Evolutionary conservation across 2,888 invertebrate genomes (phyloP), one percentile per base, ranked within the genome.

Genomic region (Caenorhabditis macrosperma): DNA sequence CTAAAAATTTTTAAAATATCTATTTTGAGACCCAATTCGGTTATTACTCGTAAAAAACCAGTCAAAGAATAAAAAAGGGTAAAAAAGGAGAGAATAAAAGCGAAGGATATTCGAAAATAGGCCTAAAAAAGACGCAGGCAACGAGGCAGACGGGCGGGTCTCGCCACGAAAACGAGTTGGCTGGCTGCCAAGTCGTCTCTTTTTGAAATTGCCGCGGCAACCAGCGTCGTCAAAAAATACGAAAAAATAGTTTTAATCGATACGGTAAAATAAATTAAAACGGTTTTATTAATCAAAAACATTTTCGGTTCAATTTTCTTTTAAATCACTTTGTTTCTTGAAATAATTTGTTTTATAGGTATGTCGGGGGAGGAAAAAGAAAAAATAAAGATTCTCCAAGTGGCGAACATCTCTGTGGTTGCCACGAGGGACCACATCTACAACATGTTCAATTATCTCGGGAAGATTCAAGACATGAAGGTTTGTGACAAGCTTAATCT

Each of bases 351-450:
- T 7, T n/a, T 20, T 38, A 50, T 35, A 35, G 76, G 46, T 15
- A 84, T 82, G 84, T 76, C 69, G 17, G 77, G 67, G 50, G 84
- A 81, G 26, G 81, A 84, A 30, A 81, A 81, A 59, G 67, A 69
- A 30, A 82, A 80, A 46, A 63, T 79, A n/a, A 77, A 68, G 52
- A 86, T 90, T 66, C 85, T 90, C 24, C 90, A 90, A 55, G 87
- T 90, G 41, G 86, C 84, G 71, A 90, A 90, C 68, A 88, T 90
- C 12, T 89, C 90, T 6, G 77, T 88, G 15, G 59, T 83, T 20
- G 90, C 90, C 12, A 87, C 86, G 2, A 85, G 83, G 12, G 90
- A 90, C 22, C 87, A 89, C 60, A 75, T 90, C 41, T 84, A 90
- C 69, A 85, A 83, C 28, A 83, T 90, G 78, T 90, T 90, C 76